Base-by-base conservation (phyloP, 2,888 invertebrate genomes). In the Caenorhabditis sp. region DNA sequence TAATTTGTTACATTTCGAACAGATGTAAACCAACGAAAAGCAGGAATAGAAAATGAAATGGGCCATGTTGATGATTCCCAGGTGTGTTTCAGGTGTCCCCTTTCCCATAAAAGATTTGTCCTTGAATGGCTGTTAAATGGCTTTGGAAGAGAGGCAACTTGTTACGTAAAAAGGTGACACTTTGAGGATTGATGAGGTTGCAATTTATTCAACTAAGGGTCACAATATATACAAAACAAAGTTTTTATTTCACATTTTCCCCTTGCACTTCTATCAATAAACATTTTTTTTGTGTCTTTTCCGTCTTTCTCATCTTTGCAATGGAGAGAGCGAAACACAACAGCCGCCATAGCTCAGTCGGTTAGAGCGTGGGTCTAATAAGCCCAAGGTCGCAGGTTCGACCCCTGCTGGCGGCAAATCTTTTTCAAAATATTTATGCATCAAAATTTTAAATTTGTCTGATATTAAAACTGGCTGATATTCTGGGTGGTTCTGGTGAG, bases 351-450 rank as follows among this genome's bases (percentile, higher is more conserved):
- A 84, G 84, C 84, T 84, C 84, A 84, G 84, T 84, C 82, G 84
- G 84, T 84, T 84, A 84, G 84, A 84, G 84, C 84, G 84, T 84
- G 81, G 84, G 84, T 84, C 84, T 83, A 82, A 85, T 84, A 85
- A 85, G 84, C 84, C 84, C 83, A 85, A 84, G 85, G 85, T 84
- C 83, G 78, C 82, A 83, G 84, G 83, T 84, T 84, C 84, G 84
- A 85, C 82, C 84, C 83, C 85, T 85, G 80, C 80, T 81, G 80
- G 81, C 81, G 84, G 84, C 85, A 85, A 83, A 82, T 73, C 27
- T 61, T 76, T 81, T 83, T 80, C n/a, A n/a, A n/a, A n/a, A n/a
- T 31, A 31, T 31, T 31, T 31, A 31, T 31, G 4, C 10, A 7
- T 31, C n/a, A n/a, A n/a, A n/a, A n/a, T 31, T 10, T 31, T 10